Percentiles rank a stretch among this genome's conserved stretches.
phyloP scores from a whole-genome alignment of 2,888 invertebrate species.

The Sesia apiformis region DNA sequence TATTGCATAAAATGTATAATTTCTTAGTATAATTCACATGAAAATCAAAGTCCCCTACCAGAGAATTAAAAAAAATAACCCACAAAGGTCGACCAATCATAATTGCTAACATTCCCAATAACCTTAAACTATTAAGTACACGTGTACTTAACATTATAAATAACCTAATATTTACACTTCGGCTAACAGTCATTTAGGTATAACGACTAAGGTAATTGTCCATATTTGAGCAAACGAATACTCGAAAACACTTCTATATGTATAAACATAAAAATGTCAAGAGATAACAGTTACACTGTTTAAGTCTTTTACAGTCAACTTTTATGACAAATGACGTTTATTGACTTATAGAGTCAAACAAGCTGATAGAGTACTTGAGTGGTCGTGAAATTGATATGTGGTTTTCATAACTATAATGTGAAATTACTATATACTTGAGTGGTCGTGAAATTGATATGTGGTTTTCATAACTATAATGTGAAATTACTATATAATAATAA shows the following conservation, averaged over 20 bases:
- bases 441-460: too few relatives aligned
- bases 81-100: slow-evolving; percentile 59
- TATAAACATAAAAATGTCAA: slow-evolving; percentile 2
- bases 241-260: slow-evolving; percentile 6
- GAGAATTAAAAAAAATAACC: slow-evolving; percentile 13
- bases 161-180: slow-evolving; percentile 66
- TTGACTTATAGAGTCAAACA: too few relatives aligned
- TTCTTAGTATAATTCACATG: neutral
- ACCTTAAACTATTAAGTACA: slow-evolving; percentile 40
- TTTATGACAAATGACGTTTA: too few relatives aligned
- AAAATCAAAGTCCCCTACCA: slow-evolving; percentile 14
- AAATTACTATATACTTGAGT: too few relatives aligned
- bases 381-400: too few relatives aligned
- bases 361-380: too few relatives aligned
- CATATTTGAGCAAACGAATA: slow-evolving; percentile 11
- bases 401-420: too few relatives aligned
- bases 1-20: neutral
- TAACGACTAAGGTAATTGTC: slow-evolving; percentile 9
- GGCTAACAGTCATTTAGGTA: slow-evolving; percentile 63
- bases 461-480: too few relatives aligned
- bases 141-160: slow-evolving; percentile 42
- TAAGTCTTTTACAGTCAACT: too few relatives aligned
- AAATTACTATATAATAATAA: too few relatives aligned
- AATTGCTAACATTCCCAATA: slow-evolving; percentile 61
- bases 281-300: neutral